Conservation (phyloP, 2,797 vertebrate genomes). For the Danio choprae region DNA sequence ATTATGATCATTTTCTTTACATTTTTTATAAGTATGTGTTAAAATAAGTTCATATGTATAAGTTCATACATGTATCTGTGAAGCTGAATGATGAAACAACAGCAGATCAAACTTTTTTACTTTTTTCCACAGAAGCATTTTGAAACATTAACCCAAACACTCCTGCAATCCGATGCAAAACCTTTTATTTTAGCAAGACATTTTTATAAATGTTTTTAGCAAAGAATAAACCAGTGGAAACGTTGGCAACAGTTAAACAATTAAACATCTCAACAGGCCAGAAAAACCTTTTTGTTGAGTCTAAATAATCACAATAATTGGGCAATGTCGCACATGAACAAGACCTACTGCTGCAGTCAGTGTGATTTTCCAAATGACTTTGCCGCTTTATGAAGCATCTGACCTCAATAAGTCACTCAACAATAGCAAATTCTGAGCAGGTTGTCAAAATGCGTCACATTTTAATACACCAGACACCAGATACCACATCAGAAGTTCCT, state of each 20-base stretch:
- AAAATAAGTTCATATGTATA: too few relatives aligned
- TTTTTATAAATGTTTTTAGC: neutral
- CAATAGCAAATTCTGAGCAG: conserved; percentile 39
- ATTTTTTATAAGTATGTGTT: too few relatives aligned
- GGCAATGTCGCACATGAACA: neutral
- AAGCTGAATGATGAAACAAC: too few relatives aligned
- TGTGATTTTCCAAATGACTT: conserved; percentile 32
- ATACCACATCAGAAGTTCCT: conserved; percentile 25
- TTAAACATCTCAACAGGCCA: neutral
- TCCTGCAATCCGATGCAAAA: too few relatives aligned
- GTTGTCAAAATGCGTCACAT: conserved; percentile 34
- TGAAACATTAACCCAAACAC: too few relatives aligned
- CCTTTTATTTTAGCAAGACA: neutral
- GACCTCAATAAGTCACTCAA: conserved; percentile 48
- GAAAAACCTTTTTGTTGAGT: neutral
- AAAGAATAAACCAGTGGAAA: neutral
- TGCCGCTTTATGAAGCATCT: conserved; percentile 33
- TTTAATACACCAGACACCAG: conserved; percentile 37
- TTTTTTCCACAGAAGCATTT: too few relatives aligned
- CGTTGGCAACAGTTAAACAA: neutral
- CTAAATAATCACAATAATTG: conserved; percentile 12
- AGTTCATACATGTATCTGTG: too few relatives aligned
- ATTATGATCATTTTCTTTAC: too few relatives aligned
- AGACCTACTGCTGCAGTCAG: neutral
- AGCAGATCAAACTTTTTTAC: too few relatives aligned